Evolutionary conservation across 2,888 invertebrate genomes (phyloP).

Genomic region (Pterobdella sp.): DNA sequence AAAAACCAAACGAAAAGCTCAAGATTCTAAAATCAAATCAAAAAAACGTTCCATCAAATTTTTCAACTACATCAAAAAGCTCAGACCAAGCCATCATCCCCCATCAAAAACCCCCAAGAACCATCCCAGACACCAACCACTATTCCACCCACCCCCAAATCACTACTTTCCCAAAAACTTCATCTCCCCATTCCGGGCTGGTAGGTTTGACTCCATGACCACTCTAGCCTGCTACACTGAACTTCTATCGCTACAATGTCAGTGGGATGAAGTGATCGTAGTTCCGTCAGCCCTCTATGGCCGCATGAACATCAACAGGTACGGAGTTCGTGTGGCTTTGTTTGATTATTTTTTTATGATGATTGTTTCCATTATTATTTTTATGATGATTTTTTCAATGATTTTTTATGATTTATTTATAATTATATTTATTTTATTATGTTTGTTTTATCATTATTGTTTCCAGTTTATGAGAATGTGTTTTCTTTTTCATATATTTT

Average conservation of each 20-base stretch:
- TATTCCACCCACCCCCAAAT: not conserved
- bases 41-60: not conserved
- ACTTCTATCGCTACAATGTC: not conserved
- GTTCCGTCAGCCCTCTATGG: not conserved
- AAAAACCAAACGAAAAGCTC: not conserved
- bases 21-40: no score
- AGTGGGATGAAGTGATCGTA: not conserved
- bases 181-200: not conserved
- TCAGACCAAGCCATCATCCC: not conserved
- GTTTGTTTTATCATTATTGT: no score
- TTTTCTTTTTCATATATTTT: no score
- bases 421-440: no score
- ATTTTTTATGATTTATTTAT: no score
- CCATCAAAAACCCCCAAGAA: not conserved
- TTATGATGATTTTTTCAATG: no score
- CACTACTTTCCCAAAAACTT: not conserved
- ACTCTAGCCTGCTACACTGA: not conserved
- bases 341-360: not conserved
- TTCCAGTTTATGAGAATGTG: no score
- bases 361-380: not conserved
- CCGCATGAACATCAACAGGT: constrained; percentile 4
- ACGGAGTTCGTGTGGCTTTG: not conserved
- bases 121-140: not conserved
- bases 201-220: not conserved
- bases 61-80: not conserved